A percentile compares a stretch with the other conserved stretches of the same genome.
These are phyloP conservation scores for Phrynosoma platyrhinos DNA, from an alignment of 2,113 vertebrate genomes.

Conservation along the genomic window DNA sequence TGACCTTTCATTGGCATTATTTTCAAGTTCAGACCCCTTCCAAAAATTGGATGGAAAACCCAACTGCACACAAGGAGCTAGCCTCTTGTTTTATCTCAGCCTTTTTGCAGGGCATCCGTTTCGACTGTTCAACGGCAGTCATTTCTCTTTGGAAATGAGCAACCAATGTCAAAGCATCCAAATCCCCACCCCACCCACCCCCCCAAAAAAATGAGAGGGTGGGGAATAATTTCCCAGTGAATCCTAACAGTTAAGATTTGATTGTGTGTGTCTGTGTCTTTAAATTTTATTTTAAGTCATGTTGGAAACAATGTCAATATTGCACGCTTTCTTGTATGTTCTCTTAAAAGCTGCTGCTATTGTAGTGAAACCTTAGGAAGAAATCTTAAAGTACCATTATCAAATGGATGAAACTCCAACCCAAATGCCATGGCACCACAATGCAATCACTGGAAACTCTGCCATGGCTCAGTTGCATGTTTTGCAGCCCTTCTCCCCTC, in stretches of 20 bases:
- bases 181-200: background rate
- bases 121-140: background rate
- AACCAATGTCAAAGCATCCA: background rate
- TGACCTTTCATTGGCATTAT: background rate
- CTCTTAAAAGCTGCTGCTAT: background rate
- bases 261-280: background rate
- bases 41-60: background rate
- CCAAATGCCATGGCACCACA: background rate
- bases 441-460: constrained; percentile 1
- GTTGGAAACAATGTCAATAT: background rate
- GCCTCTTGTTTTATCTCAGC: background rate
- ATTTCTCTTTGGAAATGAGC: background rate
- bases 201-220: background rate
- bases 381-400: background rate
- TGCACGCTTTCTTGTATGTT: background rate
- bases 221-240: background rate
- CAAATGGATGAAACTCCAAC: background rate
- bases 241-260: background rate
- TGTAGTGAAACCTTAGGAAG: background rate
- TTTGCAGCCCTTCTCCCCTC: background rate
- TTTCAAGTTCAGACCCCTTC: background rate
- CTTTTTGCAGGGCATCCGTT: background rate
- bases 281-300: background rate
- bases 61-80: background rate
- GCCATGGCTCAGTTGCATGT: constrained; percentile 17